Conservation (phyloP, 1,140 invertebrate species). For the Pinna nobilis region DNA sequence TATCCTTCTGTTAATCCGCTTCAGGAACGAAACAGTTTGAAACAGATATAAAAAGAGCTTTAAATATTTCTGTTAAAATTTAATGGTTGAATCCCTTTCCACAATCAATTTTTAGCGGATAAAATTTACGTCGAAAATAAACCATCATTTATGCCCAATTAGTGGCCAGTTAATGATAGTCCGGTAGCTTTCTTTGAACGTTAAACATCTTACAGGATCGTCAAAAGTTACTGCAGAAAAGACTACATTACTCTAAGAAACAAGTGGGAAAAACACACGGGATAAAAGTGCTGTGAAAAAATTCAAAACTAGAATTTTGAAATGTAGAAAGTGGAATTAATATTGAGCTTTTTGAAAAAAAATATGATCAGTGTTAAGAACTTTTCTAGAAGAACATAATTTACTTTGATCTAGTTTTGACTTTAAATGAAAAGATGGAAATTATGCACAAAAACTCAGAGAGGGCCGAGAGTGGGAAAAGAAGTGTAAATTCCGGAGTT, state of each 20-base stretch:
- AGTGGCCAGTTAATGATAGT: too few species aligned
- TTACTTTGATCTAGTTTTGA: neutral
- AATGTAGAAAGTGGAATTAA: neutral
- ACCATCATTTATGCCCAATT: slow-evolving; percentile 19
- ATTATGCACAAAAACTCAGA: neutral
- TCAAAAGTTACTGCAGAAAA: neutral
- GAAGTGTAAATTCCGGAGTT: neutral
- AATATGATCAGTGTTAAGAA: neutral
- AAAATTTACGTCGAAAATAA: slow-evolving; percentile 6
- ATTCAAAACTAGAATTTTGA: neutral
- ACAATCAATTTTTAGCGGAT: slow-evolving; percentile 15
- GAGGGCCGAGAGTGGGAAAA: too few species aligned
- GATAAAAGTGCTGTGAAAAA: too few species aligned
- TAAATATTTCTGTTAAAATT: too few species aligned
- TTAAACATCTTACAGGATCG: too few species aligned
- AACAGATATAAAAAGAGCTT: too few species aligned
- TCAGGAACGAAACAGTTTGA: too few species aligned
- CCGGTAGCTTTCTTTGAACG: too few species aligned
- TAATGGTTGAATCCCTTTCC: slow-evolving; percentile 9
- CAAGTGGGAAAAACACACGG: too few species aligned
- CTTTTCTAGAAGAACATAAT: neutral
- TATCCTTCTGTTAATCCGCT: too few species aligned
- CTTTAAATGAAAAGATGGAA: neutral
- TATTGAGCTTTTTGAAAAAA: neutral
- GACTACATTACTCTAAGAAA: slow-evolving; percentile 5